Base-by-base conservation (phyloP, 2,888 invertebrate species). In the Conchocele bisecta region DNA sequence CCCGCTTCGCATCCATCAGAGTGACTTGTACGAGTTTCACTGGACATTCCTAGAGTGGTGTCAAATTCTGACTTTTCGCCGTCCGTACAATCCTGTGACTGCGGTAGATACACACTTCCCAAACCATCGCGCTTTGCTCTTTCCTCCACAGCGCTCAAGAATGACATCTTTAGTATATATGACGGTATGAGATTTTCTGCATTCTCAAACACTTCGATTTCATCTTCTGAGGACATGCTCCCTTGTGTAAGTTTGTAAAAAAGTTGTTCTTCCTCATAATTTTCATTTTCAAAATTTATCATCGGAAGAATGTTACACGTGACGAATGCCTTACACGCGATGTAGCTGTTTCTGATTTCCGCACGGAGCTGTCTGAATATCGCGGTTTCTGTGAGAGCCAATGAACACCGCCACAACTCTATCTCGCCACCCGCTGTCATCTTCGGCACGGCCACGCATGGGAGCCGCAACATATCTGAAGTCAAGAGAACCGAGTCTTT, bases 121-220 rank as follows among this genome's bases (percentile, higher is more conserved):
- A 61, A 28, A 15, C 69, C 66, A 4, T 53, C 54, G 22, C 22
- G n/a, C 5, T 11, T 15, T 22, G 44, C 69, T 11, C 31, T 60
- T 7, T 69, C 61, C 50, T 75, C 74, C 7, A 75, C 39, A 22
- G 58, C 48, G 28, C 44, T 28, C 11, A 75, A 48, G 39, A 76
- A 76, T 11, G 59, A 56, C 75, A 72, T 76, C 65, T 76, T 76
- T 9, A 76, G 33, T 9, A 76, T 44, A 9, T 76, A 76, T 22
- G 75, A 76, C 5, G 75, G 71, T 11, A 72, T 50, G 2, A 68
- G 17, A 7, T 35, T 7, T 57, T 65, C 75, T n/a, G 61, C 35
- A 13, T 26, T 28, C 22, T 65, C 65, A 41, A 50, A 42, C 3
- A 69, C 22, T 1, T 61, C 50, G 29, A 61, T 61, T 7, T 48